Evolutionary conservation across 2,888 invertebrate species (phyloP).

Genomic region (Amphipyra berbera): DNA sequence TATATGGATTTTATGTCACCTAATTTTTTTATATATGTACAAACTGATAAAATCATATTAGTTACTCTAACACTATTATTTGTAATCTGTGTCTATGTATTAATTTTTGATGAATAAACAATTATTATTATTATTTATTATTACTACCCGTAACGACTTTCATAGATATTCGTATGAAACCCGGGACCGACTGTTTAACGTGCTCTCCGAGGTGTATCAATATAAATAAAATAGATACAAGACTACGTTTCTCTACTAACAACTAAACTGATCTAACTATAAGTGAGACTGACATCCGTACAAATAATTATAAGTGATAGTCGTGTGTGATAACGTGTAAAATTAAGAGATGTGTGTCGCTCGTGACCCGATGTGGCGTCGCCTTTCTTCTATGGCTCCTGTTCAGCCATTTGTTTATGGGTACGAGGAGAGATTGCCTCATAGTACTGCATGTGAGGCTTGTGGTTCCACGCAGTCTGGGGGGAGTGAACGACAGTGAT

Average conservation of each 20-base stretch:
- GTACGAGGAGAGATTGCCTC: conserved; percentile 36
- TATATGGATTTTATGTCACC: no score
- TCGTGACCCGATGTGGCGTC: conserved; percentile 69
- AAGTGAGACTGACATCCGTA: conserved; percentile 70
- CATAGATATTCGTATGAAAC: no score
- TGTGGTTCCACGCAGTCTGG: conserved; percentile 37
- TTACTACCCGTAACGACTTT: no score
- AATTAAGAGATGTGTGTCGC: conserved; percentile 80
- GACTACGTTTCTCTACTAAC: background rate
- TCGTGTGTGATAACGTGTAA: conserved; percentile 81
- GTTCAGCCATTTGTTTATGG: conserved; percentile 59
- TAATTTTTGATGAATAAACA: no score
- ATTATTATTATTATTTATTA: no score
- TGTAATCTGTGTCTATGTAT: no score
- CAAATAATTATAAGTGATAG: conserved; percentile 80
- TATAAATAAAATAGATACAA: no score
- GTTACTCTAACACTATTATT: no score
- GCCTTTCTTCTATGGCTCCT: conserved; percentile 57
- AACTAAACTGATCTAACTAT: conserved; percentile 32
- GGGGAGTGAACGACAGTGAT: conserved; percentile 1
- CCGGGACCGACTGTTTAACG: no score
- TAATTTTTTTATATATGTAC: no score
- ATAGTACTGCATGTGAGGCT: conserved; percentile 28
- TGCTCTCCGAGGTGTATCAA: no score
- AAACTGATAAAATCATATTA: no score